Base-by-base conservation (phyloP, 2,888 invertebrate genomes). In the Sphaeridia pumilis region DNA sequence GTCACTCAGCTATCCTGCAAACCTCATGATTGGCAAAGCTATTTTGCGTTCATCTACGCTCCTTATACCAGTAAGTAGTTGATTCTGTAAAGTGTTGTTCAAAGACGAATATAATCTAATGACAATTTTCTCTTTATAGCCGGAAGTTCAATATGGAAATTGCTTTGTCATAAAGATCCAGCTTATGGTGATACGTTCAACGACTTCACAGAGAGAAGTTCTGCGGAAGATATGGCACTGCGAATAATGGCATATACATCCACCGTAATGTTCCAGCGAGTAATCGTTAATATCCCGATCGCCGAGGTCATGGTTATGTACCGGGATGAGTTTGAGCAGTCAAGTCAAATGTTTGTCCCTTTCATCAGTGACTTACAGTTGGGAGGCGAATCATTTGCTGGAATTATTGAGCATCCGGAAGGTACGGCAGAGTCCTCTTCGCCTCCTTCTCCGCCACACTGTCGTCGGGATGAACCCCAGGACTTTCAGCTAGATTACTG, bases 301-400 rank as follows among this genome's bases (percentile, higher is more conserved):
- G 92, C 88, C 26, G 94, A 94, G 73, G 93, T 93, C 44, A 92
- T 94, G 90, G 83, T 94, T 54, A 90, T 90, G 52, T 87, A 85
- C 71, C 80, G 86, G 69, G 75, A 74, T 63, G 78, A 78, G 66
- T n/a, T n/a, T n/a, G 93, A 94, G 66, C 93, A 93, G 69, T 88
- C 90, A 58, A 87, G 87, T 67, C 94, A 94, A 74, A 85, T 89
- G 54, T 94, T 94, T 73, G 86, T 94, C 69, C 94, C 94, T 53
- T 94, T 94, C 70, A 79, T 93, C 60, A 87, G 86, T 72, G 84
- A 83, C 68, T 82, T 83, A 17, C 77, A 80, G 56, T 78, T 87
- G 63, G 85, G 84, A 47, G 85, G 85, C 56, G 76, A 77, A 27
- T 74, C 77, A 38, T 77, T 79, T 56, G 78, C 78, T 2, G 73